These are phyloP conservation scores for Engraulis encrasicolus DNA, from an alignment of 2,113 vertebrate species.

Conservation along the genomic window DNA sequence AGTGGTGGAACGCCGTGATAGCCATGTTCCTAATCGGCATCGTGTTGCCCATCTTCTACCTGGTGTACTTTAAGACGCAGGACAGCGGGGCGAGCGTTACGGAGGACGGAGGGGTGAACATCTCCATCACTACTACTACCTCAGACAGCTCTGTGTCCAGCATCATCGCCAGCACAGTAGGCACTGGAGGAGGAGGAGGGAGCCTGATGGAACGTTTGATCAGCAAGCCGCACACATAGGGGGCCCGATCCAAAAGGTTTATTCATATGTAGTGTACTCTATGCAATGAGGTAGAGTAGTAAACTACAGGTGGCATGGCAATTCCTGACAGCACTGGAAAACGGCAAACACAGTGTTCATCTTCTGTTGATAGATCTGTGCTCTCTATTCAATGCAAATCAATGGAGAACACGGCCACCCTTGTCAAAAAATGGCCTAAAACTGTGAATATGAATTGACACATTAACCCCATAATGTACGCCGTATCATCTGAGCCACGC, in stretches of 20 bases:
- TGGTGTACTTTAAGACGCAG: conserved; percentile 90
- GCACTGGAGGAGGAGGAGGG: background rate
- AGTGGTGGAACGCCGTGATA: conserved; percentile 93
- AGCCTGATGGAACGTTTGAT: conserved; percentile 31
- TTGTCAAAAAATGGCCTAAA: too few relatives aligned
- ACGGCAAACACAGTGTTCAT: too few relatives aligned
- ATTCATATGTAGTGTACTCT: background rate
- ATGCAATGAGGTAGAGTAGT: too few relatives aligned
- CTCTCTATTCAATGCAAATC: too few relatives aligned
- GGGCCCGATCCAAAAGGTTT: background rate
- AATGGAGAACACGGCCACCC: too few relatives aligned
- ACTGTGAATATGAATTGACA: too few relatives aligned
- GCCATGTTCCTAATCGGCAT: conserved; percentile 92
- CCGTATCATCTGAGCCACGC: too few relatives aligned
- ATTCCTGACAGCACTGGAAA: too few relatives aligned
- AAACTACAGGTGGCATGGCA: too few relatives aligned
- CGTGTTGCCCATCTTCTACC: conserved; percentile 89
- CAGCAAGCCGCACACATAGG: conserved; percentile 28
- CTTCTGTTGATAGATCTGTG: too few relatives aligned
- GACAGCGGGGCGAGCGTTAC: conserved; percentile 51
- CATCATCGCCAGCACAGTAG: conserved; percentile 11
- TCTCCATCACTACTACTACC: conserved; percentile 15
- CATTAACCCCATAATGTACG: too few relatives aligned
- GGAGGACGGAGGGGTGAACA: conserved; percentile 6
- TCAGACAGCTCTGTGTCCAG: conserved; percentile 47